Evolutionary conservation across 2,888 invertebrate genomes (phyloP), one percentile per base, ranked within the genome.

Genomic region (Augiades crinisus): DNA sequence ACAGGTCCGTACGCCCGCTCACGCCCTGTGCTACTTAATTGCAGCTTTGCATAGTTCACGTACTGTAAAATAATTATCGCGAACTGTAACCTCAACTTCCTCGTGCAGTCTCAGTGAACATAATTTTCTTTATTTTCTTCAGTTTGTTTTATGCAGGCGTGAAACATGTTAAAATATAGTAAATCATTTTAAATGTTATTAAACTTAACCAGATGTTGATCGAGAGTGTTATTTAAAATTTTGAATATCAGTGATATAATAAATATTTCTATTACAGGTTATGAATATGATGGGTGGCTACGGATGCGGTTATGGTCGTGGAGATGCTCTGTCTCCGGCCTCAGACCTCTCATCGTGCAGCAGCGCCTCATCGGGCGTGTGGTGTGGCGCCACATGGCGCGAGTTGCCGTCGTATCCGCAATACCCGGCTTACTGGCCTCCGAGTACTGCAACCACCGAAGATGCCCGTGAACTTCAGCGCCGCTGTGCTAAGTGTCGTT

Each of bases 401-500:
- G 80, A 80, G 56, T 63, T 83, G 51, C 81, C 80, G 7, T 71
- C 82, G 5, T 90, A 91, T 72, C 78, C 89, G 5, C 79, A 82
- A 40, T 91, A 88, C 69, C 80, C 85, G 57, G 81, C 91, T 19
- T 81, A 91, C 34, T 85, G 84, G 76, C 87, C 90, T 71, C 83
- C 91, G 1, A 67, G 84, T 0, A 65, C 81, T 63, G 59, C 83
- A 63, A 70, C 78, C 45, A 83, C 79, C 1, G 88, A 87, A 34
- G 88, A 88, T 17, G 81, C 82, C 54, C 70, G 91, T 1, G 92
- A 92, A 55, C 88, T 93, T 27, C 93, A 93, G 58, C 90, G 95
- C 0, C 91, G 95, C 54, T 94, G 94, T 60, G 93, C 94, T 19
- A 94, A 95, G 68, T 95, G 95, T 75, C 93, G 93, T 46, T 96